Conservation (phyloP, 2,888 invertebrate genomes). For the Sepioteuthis lessoniana region DNA sequence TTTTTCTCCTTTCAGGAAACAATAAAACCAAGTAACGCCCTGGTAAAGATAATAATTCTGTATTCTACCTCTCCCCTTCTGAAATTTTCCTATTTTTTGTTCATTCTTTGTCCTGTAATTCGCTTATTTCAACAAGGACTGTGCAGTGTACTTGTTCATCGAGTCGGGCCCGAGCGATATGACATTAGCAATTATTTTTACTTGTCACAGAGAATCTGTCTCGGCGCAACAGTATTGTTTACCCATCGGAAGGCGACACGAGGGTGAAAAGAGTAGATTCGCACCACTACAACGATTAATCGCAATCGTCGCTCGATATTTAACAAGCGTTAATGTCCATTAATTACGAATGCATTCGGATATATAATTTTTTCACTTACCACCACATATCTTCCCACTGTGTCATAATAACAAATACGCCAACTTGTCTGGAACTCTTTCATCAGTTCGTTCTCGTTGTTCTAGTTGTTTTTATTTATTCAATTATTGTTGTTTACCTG, state of each 20-base stretch:
- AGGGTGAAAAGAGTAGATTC: background rate
- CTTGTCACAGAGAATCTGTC: background rate
- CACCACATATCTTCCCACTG: background rate
- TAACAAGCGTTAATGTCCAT: slow-evolving; percentile 33
- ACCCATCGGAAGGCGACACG: background rate
- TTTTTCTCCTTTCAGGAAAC: background rate
- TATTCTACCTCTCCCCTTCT: background rate
- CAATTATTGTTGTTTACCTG: background rate
- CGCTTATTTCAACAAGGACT: background rate
- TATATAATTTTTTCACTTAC: slow-evolving; percentile 8
- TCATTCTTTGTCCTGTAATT: background rate
- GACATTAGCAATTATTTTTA: slow-evolving; percentile 33
- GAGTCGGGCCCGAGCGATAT: background rate
- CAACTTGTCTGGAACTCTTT: slow-evolving; percentile 4
- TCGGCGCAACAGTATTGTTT: slow-evolving; percentile 23
- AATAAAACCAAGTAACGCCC: background rate
- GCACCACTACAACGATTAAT: background rate
- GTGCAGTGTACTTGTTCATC: background rate
- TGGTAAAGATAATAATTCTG: background rate
- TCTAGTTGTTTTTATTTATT: background rate
- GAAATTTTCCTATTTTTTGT: background rate
- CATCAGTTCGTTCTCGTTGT: background rate
- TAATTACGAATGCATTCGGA: background rate
- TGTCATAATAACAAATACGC: background rate
- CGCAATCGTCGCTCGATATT: background rate